Evolutionary conservation across 2,113 vertebrate genomes (phyloP), one percentile per base, ranked within the genome.

Genomic region (Symphodus melops): DNA sequence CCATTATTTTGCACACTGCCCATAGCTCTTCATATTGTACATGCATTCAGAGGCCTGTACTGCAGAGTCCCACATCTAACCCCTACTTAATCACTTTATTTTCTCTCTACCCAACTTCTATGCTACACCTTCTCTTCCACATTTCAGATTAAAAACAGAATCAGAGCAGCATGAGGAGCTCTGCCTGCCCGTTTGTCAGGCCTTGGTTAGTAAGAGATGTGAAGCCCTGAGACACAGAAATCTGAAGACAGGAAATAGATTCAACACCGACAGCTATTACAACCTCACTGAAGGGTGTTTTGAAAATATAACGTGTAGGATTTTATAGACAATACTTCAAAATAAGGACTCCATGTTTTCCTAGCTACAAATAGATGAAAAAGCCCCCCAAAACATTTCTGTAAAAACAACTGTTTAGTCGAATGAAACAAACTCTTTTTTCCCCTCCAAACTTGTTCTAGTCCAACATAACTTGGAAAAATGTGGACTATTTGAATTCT

Each of bases 61-160:
- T 28, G 28, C 28, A 28, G 28, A 28, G 59, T n/a, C n/a, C 41
- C 86, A 89, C 48, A 16, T 75, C 59, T 77, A 61, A 52, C 8
- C 46, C 17, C 52, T 53, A 11, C 69, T 16, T 17, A 9, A 39
- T 42, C 10, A 17, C 12, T n/a, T 20, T 59, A 44, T 19, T 53
- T 51, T 53, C 53, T 68, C 58, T 33, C 46, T 57, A 25, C 20
- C 21, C 25, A 36, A 5, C 37, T 11, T 49, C 12, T 65, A 16
- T 52, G 53, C 51, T 46, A n/a, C 20, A 61, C 49, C 48, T 33
- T 53, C 20, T 37, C 59, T 62, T 57, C 60, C 54, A 28, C 6
- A 41, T n/a, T 57, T 13, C 10, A 36, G 23, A 14, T 66, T 66
- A 72, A 75, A 68, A 51, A 62, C 20, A 41, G 53, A 12, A 57